These are phyloP conservation scores for Hemichromis elongatus DNA, from an alignment of 2,113 vertebrate genomes.

Conservation along the genomic window DNA sequence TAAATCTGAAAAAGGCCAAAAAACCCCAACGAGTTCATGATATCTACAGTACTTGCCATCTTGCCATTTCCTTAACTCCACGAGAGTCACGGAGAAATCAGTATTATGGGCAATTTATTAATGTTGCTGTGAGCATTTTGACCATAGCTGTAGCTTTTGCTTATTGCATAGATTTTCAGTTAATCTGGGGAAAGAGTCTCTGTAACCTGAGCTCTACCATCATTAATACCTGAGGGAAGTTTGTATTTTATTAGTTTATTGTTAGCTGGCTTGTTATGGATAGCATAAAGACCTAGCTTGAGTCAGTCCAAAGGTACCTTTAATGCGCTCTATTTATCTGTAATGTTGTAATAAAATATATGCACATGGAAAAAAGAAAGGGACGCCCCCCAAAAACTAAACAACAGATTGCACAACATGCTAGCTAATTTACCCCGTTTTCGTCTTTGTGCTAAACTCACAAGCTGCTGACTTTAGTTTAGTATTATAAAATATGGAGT, in stretches of 20 bases:
- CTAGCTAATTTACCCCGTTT: not conserved
- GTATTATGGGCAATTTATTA: not conserved
- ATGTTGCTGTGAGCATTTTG: not conserved
- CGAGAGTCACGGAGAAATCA: not conserved
- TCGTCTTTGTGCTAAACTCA: not conserved
- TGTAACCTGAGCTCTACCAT: not conserved
- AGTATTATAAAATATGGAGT: not conserved
- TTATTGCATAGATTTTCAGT: not conserved
- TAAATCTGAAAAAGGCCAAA: not conserved
- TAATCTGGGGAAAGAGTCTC: not conserved
- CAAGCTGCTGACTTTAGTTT: not conserved
- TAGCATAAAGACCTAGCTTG: not conserved
- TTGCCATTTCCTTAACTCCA: not conserved
- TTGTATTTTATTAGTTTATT: not conserved
- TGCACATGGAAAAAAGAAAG: not conserved
- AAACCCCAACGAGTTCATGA: accelerated
- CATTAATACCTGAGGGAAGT: not conserved
- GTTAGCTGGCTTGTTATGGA: not conserved
- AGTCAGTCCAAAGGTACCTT: not conserved
- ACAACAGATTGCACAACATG: not conserved
- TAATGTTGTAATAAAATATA: not conserved
- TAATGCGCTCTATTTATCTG: not conserved
- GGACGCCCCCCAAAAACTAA: not conserved
- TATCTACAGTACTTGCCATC: not conserved
- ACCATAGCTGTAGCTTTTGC: not conserved